Evolutionary conservation across 2,888 invertebrate species (phyloP).

Genomic region (Peribatodes rhomboidaria): DNA sequence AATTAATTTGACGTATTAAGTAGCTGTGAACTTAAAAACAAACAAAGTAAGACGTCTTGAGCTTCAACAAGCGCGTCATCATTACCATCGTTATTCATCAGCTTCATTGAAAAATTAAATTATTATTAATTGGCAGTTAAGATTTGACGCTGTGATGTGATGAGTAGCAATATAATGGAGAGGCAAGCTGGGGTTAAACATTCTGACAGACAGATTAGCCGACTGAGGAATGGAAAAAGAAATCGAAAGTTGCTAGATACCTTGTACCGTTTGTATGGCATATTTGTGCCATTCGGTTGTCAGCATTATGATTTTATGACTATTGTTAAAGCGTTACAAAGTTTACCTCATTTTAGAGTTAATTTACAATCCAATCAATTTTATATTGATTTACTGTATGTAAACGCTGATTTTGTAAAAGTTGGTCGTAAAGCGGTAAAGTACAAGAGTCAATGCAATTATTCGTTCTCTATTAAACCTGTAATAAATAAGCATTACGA

Average conservation of each 20-base stretch:
- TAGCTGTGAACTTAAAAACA: constrained; percentile 6
- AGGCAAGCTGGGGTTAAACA: constrained; percentile 59
- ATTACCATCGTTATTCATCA: constrained; percentile 26
- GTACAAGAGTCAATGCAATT: constrained; percentile 62
- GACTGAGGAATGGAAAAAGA: constrained; percentile 43
- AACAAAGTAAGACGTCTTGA: constrained; percentile 34
- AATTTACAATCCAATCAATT: constrained; percentile 12
- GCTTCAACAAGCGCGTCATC: constrained; percentile 25
- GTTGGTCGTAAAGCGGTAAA: constrained; percentile 45
- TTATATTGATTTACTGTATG: background rate
- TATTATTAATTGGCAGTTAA: constrained; percentile 39
- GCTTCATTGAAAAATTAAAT: constrained; percentile 26
- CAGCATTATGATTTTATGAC: constrained; percentile 7
- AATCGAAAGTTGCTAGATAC: constrained; percentile 53
- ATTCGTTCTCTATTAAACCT: constrained; percentile 60
- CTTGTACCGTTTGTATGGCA: constrained; percentile 1
- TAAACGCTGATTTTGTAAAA: constrained; percentile 21
- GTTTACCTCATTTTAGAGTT: constrained; percentile 7
- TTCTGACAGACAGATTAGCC: constrained; percentile 58
- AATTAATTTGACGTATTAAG: constrained; percentile 13
- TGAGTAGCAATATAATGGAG: constrained; percentile 50
- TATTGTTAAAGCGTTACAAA: constrained; percentile 6
- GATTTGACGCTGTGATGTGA: constrained; percentile 32
- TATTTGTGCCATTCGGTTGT: constrained; percentile 15
- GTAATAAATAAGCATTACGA: constrained; percentile 58